Conservation (phyloP, 2,888 invertebrate genomes). For the Spisula solida region DNA sequence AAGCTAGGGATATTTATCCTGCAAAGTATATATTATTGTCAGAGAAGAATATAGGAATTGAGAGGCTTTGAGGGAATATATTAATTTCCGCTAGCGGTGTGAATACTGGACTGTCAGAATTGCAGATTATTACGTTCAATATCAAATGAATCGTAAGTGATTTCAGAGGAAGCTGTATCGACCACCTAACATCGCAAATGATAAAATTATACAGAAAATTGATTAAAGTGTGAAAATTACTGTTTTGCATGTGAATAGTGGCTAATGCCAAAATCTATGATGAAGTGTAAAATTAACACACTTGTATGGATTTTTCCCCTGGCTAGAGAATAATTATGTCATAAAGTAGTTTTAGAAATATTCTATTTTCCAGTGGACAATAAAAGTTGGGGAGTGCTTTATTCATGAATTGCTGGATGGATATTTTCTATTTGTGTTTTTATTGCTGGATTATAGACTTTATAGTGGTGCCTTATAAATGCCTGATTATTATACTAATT, state of each 20-base stretch:
- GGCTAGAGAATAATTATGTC: conserved; percentile 8
- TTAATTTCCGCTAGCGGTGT: conserved; percentile 46
- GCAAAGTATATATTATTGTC: conserved; percentile 32
- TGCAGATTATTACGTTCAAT: conserved; percentile 31
- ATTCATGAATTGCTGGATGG: neutral
- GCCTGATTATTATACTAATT: neutral
- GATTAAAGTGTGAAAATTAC: conserved; percentile 51
- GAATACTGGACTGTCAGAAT: conserved; percentile 24
- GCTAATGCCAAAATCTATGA: conserved; percentile 5
- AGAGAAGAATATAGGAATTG: conserved; percentile 28
- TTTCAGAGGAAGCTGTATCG: conserved; percentile 37
- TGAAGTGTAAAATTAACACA: conserved; percentile 2
- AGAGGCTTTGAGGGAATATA: conserved; percentile 43
- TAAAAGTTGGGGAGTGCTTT: neutral
- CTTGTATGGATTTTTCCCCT: conserved; percentile 3
- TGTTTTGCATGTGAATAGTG: conserved; percentile 29
- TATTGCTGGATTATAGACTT: conserved; percentile 8
- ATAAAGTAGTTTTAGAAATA: conserved; percentile 15
- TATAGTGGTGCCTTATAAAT: neutral
- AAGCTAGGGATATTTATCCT: conserved; percentile 15
- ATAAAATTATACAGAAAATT: conserved; percentile 46
- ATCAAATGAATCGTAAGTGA: conserved; percentile 49
- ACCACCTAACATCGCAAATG: conserved; percentile 27
- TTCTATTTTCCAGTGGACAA: neutral
- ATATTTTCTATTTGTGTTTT: neutral